Conservation (phyloP, 1,140 invertebrate genomes). For the Scaptomyza pallida region DNA sequence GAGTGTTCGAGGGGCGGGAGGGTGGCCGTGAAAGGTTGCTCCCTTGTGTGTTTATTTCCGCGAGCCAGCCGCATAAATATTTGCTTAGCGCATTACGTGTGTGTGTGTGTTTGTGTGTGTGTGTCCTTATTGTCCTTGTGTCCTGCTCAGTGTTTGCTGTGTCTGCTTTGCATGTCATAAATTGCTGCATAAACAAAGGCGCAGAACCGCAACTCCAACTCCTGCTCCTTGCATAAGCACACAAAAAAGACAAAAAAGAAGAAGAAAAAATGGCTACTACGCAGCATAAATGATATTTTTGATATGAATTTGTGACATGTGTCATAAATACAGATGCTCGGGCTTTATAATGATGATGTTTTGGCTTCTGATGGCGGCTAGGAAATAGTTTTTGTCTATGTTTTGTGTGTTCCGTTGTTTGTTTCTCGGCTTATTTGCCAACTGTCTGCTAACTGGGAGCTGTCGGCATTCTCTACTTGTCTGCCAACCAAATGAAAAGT, state of each 20-base stretch:
- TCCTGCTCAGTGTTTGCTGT: slow-evolving; percentile 45
- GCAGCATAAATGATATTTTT: slow-evolving; percentile 41
- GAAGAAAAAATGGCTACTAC: slow-evolving; percentile 4
- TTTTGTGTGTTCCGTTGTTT: slow-evolving; percentile 1
- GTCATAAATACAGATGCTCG: slow-evolving; percentile 47
- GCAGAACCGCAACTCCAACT: slow-evolving; percentile 17
- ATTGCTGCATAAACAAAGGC: slow-evolving; percentile 66
- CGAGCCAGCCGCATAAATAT: slow-evolving; percentile 53
- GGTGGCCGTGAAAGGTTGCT: neutral
- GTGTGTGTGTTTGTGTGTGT: slow-evolving; percentile 40
- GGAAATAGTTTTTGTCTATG: slow-evolving; percentile 38
- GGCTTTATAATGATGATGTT: slow-evolving; percentile 55
- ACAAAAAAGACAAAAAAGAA: neutral
- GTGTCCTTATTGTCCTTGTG: slow-evolving; percentile 49
- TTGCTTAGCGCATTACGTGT: slow-evolving; percentile 52
- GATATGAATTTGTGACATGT: slow-evolving; percentile 40
- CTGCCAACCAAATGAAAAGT: slow-evolving; percentile 40
- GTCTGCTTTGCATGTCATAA: slow-evolving; percentile 63
- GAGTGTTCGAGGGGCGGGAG: neutral
- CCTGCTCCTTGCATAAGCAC: neutral
- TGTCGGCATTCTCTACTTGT: slow-evolving; percentile 28
- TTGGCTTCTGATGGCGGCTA: slow-evolving; percentile 27
- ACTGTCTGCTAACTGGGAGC: slow-evolving; percentile 39
- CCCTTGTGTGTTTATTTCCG: neutral
- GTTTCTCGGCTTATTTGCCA: slow-evolving; percentile 45